Evolutionary conservation across 2,888 invertebrate species (phyloP).

Genomic region (Steinernema scapterisci): DNA sequence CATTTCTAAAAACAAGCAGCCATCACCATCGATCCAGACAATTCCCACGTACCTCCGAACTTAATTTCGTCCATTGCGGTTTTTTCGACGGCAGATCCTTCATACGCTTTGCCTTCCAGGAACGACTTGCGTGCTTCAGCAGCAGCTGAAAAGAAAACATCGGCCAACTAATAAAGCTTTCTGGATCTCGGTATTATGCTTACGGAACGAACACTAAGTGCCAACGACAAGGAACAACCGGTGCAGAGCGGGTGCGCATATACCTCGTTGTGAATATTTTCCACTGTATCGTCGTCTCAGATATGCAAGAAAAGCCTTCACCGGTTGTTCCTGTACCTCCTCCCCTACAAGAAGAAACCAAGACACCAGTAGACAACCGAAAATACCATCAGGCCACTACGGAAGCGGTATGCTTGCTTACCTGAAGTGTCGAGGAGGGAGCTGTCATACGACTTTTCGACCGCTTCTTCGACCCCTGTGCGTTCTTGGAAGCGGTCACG

Average conservation of each 20-base stretch:
- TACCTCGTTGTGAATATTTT: neutral
- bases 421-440: slow-evolving; percentile 62
- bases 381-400: neutral
- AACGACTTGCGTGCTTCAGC: slow-evolving; percentile 65
- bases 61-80: slow-evolving; percentile 61
- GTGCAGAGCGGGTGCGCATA: neutral
- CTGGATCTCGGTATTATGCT: neutral
- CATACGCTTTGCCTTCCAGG: slow-evolving; percentile 63
- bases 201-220: slow-evolving; percentile 22
- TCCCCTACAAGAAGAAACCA: neutral
- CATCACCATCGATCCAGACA: no score
- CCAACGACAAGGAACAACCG: slow-evolving; percentile 27
- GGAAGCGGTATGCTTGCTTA: slow-evolving; percentile 35
- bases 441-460: slow-evolving; percentile 57
- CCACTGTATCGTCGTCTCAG: slow-evolving; percentile 16
- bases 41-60: slow-evolving; percentile 56
- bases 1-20: slow-evolving; percentile 50
- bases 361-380: slow-evolving; percentile 27
- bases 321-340: slow-evolving; percentile 29
- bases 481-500: slow-evolving; percentile 65
- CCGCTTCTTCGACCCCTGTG: slow-evolving; percentile 42
- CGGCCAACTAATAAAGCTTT: neutral
- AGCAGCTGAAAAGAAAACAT: slow-evolving; percentile 50
- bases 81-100: slow-evolving; percentile 56
- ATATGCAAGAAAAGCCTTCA: slow-evolving; percentile 32